A percentile compares a stretch with the other conserved stretches of the same genome.
phyloP scores from a whole-genome alignment of 2,888 invertebrate genomes.

The Phytoseiulus persimilis region DNA sequence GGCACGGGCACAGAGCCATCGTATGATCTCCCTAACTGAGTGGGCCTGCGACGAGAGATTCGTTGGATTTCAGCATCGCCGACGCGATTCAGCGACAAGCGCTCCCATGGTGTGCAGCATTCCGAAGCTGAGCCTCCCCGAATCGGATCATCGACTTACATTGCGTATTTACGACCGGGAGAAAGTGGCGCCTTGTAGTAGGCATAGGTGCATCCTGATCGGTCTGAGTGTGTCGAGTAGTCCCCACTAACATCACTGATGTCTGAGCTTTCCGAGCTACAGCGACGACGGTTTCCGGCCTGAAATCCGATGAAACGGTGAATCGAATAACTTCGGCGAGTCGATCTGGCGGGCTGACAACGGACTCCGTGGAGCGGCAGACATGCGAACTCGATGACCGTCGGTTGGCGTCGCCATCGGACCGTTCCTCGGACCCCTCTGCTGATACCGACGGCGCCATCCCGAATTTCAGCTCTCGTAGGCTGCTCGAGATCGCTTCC shows the following conservation, averaged over 20 bases:
- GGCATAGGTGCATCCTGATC: constrained; percentile 41
- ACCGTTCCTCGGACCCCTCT: too few species aligned
- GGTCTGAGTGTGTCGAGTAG: constrained; percentile 40
- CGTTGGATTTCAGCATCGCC: not conserved
- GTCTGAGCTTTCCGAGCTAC: constrained; percentile 45
- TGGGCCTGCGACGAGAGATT: not conserved
- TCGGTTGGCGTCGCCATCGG: too few species aligned
- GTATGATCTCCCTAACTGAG: constrained; percentile 14
- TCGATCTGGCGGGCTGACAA: too few species aligned
- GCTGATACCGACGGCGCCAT: too few species aligned
- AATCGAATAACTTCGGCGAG: not conserved
- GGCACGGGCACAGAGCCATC: constrained; percentile 23
- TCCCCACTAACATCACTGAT: constrained; percentile 45
- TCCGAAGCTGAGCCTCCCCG: not conserved
- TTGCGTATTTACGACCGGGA: constrained; percentile 43
- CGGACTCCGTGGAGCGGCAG: too few species aligned
- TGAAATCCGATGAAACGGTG: not conserved
- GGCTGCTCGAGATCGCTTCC: too few species aligned
- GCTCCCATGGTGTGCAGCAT: not conserved
- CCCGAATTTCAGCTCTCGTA: too few species aligned
- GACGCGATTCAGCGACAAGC: not conserved
- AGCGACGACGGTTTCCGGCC: constrained; percentile 41
- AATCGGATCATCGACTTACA: not conserved
- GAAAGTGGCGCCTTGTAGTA: constrained; percentile 45
- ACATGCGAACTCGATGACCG: too few species aligned